Percentiles rank a stretch among this genome's conserved stretches.
These are phyloP conservation scores for Aplidium turbinatum DNA, from an alignment of 23 tunicate species.

Conservation along the genomic window DNA sequence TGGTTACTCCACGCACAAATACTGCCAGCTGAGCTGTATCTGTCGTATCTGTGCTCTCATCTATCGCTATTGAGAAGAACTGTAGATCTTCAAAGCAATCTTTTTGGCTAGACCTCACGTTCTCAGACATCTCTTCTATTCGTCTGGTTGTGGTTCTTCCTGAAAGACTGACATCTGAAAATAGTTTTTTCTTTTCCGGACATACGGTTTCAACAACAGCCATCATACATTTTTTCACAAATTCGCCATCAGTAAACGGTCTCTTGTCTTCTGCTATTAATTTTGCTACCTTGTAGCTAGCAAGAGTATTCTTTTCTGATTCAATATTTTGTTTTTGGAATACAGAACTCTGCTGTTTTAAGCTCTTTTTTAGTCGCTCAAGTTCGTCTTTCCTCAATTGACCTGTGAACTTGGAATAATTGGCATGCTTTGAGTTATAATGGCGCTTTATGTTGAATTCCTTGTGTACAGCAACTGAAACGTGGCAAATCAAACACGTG, in stretches of 20 bases:
- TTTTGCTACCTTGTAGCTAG: constrained; percentile 67
- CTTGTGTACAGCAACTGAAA: constrained; percentile 54
- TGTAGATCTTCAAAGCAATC: constrained; percentile 54
- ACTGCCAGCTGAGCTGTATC: constrained; percentile 73
- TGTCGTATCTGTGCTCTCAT: constrained; percentile 60
- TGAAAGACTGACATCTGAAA: constrained; percentile 62
- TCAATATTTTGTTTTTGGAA: constrained; percentile 44
- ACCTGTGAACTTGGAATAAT: constrained; percentile 33
- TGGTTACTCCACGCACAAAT: constrained; percentile 68
- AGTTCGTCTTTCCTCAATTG: too few species aligned
- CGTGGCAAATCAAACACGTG: constrained; percentile 46
- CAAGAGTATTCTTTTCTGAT: constrained; percentile 59
- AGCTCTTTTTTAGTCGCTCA: too few species aligned
- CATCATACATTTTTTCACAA: constrained; percentile 67
- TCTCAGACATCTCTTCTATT: constrained; percentile 71
- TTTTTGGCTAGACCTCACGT: constrained; percentile 57
- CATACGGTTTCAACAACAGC: constrained; percentile 58
- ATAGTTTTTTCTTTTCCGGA: constrained; percentile 68
- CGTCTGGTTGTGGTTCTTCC: constrained; percentile 80
- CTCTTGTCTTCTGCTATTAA: constrained; percentile 67
- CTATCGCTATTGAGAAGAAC: constrained; percentile 47
- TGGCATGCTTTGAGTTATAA: constrained; percentile 41
- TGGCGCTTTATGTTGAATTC: constrained; percentile 68
- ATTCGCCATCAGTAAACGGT: constrained; percentile 73
- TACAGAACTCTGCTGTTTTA: constrained; percentile 35